phyloP scores from a whole-genome alignment of 2,113 vertebrate genomes.

The Pteruthius melanotis region DNA sequence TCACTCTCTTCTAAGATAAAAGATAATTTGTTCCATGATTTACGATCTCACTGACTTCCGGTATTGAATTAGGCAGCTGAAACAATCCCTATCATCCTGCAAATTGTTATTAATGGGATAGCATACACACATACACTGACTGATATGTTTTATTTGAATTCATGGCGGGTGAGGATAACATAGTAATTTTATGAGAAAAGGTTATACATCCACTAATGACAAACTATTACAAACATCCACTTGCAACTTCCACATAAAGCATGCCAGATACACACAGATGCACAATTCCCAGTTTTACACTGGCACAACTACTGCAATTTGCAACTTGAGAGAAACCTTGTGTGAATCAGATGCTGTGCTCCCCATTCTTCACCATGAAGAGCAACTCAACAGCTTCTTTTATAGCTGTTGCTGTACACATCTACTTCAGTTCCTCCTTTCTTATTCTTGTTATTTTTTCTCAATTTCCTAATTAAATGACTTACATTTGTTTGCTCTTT shows the following conservation, averaged over 20 bases:
- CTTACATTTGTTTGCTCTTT: background rate
- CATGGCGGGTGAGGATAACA: background rate
- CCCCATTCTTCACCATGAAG: background rate
- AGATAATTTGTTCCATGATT: slow-evolving; percentile 22
- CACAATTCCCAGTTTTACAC: background rate
- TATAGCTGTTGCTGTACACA: background rate
- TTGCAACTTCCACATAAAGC: background rate
- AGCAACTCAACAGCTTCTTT: background rate
- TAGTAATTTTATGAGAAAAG: background rate
- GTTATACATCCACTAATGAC: background rate
- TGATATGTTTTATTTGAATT: background rate
- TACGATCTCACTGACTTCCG: background rate
- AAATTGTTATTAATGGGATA: background rate
- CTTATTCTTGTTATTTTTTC: background rate
- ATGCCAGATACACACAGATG: background rate
- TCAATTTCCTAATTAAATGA: background rate
- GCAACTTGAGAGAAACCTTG: background rate
- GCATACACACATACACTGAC: background rate
- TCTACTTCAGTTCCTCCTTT: background rate
- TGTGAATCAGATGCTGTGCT: background rate
- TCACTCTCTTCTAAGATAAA: slow-evolving; percentile 19
- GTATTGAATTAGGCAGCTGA: background rate
- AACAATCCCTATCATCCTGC: background rate
- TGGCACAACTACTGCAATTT: background rate
- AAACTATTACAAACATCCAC: background rate